These are phyloP conservation scores for Anarsia innoxiella DNA, from an alignment of 2,888 invertebrate species.

Conservation along the genomic window DNA sequence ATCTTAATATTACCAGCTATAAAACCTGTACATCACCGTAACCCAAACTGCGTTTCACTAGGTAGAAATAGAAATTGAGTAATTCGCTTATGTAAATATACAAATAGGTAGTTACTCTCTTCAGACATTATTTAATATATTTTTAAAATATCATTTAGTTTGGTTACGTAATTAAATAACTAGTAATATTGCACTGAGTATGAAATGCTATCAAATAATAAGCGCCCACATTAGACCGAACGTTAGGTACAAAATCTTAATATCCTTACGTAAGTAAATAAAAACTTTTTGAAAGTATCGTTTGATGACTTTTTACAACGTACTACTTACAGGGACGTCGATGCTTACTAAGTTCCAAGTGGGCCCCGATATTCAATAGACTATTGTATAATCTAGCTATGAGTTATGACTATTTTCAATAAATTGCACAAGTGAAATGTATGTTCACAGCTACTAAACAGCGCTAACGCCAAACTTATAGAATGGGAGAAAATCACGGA, in stretches of 20 bases:
- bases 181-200: slow-evolving; percentile 78
- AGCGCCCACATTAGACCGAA: slow-evolving; percentile 68
- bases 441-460: slow-evolving; percentile 71
- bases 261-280: slow-evolving; percentile 68
- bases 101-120: slow-evolving; percentile 72
- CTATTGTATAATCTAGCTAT: slow-evolving; percentile 72
- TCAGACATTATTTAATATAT: slow-evolving; percentile 65
- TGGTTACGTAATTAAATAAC: slow-evolving; percentile 77
- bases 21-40: slow-evolving; percentile 72
- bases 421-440: slow-evolving; percentile 74
- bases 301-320: slow-evolving; percentile 53
- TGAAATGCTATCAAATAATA: slow-evolving; percentile 75
- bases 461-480: slow-evolving; percentile 53
- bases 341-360: slow-evolving; percentile 55
- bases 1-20: slow-evolving; percentile 74
- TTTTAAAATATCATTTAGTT: slow-evolving; percentile 75
- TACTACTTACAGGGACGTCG: slow-evolving; percentile 37
- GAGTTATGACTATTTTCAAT: slow-evolving; percentile 72
- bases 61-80: slow-evolving; percentile 59
- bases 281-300: slow-evolving; percentile 69
- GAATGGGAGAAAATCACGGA: slow-evolving; percentile 50
- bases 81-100: slow-evolving; percentile 68
- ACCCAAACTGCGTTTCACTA: slow-evolving; percentile 67
- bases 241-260: slow-evolving; percentile 62
- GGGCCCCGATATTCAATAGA: slow-evolving; percentile 73